These are phyloP conservation scores for Apoda limacodes DNA, from an alignment of 2,888 invertebrate genomes.

Conservation along the genomic window DNA sequence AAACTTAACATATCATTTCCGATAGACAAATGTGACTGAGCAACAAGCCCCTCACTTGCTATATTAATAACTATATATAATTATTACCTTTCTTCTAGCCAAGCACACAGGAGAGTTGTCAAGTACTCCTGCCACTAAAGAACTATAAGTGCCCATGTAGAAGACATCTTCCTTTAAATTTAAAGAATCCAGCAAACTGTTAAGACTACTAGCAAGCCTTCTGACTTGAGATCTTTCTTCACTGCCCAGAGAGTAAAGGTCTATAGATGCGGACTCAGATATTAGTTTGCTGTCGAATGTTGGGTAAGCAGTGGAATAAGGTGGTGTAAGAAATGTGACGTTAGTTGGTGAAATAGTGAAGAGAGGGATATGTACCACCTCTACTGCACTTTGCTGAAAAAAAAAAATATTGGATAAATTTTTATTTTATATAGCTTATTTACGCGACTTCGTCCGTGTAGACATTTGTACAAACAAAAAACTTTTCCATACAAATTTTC, in stretches of 20 bases:
- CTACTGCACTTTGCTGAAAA: constrained; percentile 71
- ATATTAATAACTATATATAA: too few species aligned
- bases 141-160: constrained; percentile 73
- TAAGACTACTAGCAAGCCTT: constrained; percentile 58
- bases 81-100: constrained; percentile 68
- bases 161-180: constrained; percentile 75
- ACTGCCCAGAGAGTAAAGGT: constrained; percentile 41
- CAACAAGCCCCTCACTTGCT: too few species aligned
- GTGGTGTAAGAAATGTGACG: constrained; percentile 73
- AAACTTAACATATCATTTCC: too few species aligned
- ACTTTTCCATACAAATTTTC: too few species aligned
- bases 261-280: constrained; percentile 36
- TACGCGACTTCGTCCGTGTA: too few species aligned
- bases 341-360: constrained; percentile 69
- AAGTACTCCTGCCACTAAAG: constrained; percentile 69
- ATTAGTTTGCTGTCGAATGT: constrained; percentile 44
- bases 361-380: constrained; percentile 72
- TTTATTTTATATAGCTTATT: too few species aligned
- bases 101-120: constrained; percentile 67
- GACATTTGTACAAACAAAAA: too few species aligned
- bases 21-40: too few species aligned
- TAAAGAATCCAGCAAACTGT: constrained; percentile 68
- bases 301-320: constrained; percentile 70
- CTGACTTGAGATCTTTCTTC: constrained; percentile 50
- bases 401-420: constrained; percentile 12